phyloP scores from a whole-genome alignment of 2,888 invertebrate species.

The Oeneis ivallda region DNA sequence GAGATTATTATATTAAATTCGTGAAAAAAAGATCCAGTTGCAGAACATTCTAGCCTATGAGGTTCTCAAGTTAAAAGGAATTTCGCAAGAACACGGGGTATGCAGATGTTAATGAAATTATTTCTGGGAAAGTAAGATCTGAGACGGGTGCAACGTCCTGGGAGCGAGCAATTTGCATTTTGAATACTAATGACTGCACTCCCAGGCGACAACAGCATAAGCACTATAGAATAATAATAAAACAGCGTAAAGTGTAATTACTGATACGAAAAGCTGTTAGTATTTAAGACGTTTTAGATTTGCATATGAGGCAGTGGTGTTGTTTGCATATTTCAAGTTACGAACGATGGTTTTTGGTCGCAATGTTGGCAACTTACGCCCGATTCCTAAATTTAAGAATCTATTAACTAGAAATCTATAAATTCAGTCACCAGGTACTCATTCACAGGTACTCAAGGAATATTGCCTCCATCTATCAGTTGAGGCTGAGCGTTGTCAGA shows the following conservation, averaged over 20 bases:
- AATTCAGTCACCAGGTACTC: too few relatives aligned
- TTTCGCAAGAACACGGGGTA: slow-evolving; percentile 59
- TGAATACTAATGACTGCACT: slow-evolving; percentile 75
- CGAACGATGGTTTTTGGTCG: slow-evolving; percentile 32
- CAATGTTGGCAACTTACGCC: slow-evolving; percentile 16
- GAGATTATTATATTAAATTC: not conserved
- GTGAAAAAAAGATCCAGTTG: not conserved
- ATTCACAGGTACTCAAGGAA: too few relatives aligned
- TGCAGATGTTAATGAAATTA: slow-evolving; percentile 78
- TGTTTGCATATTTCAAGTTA: slow-evolving; percentile 39
- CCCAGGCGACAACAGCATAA: slow-evolving; percentile 56
- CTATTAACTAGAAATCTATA: too few relatives aligned
- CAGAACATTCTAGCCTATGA: slow-evolving; percentile 43
- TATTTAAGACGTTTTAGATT: slow-evolving; percentile 44
- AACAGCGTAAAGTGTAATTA: slow-evolving; percentile 59
- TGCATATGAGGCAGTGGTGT: slow-evolving; percentile 40
- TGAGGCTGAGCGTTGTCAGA: too few relatives aligned
- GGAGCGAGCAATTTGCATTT: slow-evolving; percentile 75
- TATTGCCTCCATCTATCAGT: too few relatives aligned
- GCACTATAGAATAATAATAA: slow-evolving; percentile 59
- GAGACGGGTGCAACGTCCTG: slow-evolving; percentile 73
- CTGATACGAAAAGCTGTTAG: slow-evolving; percentile 52
- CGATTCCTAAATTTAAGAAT: slow-evolving; percentile 22
- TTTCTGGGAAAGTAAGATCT: slow-evolving; percentile 77
- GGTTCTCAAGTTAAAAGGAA: slow-evolving; percentile 50